Conservation (phyloP, 2,888 invertebrate species). For the Crocallis elinguaria region DNA sequence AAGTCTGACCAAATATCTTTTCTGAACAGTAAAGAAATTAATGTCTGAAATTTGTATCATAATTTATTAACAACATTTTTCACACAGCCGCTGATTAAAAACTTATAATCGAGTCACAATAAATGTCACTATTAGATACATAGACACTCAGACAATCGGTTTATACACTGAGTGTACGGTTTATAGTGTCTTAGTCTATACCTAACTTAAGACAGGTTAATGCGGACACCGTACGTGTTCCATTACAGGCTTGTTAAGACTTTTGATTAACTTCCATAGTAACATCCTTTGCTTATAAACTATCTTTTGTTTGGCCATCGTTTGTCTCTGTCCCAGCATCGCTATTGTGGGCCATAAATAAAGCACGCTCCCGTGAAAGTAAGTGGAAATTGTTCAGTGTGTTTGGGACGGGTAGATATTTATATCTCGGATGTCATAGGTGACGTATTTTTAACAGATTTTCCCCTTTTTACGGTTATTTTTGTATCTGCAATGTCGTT, state of each 20-base stretch:
- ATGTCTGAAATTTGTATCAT: too few relatives aligned
- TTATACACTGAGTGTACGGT: too few relatives aligned
- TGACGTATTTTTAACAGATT: constrained; percentile 32
- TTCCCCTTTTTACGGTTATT: background rate
- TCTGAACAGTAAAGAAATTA: too few relatives aligned
- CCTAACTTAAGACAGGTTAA: too few relatives aligned
- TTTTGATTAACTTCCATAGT: constrained; percentile 3
- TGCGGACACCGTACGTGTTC: background rate
- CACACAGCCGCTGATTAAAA: too few relatives aligned
- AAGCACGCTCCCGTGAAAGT: constrained; percentile 50
- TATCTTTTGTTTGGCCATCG: constrained; percentile 63
- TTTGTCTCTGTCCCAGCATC: constrained; percentile 63
- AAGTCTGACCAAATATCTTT: too few relatives aligned
- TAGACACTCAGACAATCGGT: too few relatives aligned
- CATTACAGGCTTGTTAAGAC: background rate
- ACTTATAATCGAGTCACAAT: too few relatives aligned
- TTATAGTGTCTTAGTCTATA: too few relatives aligned
- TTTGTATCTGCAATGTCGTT: background rate
- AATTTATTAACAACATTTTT: too few relatives aligned
- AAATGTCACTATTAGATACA: too few relatives aligned
- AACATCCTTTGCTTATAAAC: constrained; percentile 43
- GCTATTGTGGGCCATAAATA: constrained; percentile 68
- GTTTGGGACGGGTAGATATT: constrained; percentile 45
- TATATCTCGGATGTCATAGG: constrained; percentile 42
- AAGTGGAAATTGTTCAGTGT: constrained; percentile 53